phyloP scores from a whole-genome alignment of 1,140 invertebrate genomes.

The Samia ricini region DNA sequence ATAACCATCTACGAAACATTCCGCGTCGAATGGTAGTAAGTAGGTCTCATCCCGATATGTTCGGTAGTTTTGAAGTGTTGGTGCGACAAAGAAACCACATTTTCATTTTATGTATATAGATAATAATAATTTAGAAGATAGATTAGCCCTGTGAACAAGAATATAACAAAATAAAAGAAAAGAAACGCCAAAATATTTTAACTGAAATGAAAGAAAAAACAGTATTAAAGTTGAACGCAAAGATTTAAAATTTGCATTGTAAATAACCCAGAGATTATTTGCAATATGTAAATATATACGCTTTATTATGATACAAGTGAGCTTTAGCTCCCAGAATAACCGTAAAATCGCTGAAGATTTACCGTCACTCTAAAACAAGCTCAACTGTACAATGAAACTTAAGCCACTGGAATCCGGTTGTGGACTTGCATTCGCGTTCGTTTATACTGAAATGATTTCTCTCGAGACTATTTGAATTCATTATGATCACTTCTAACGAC shows the following conservation, averaged over 20 bases:
- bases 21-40: too few relatives aligned
- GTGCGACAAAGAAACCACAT: too few relatives aligned
- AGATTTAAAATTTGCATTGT: slow-evolving; percentile 22
- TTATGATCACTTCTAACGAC: too few relatives aligned
- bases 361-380: slow-evolving; percentile 34
- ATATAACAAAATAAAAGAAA: background rate
- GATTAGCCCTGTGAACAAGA: too few relatives aligned
- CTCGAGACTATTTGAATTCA: background rate
- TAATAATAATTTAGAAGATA: too few relatives aligned
- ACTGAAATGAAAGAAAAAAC: background rate
- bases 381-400: slow-evolving; percentile 36
- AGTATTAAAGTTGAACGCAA: background rate
- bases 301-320: slow-evolving; percentile 27
- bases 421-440: slow-evolving; percentile 24
- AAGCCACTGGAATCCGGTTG: slow-evolving; percentile 30
- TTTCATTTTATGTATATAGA: too few relatives aligned
- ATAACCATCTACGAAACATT: too few relatives aligned
- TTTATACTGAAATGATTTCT: slow-evolving; percentile 13
- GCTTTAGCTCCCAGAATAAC: slow-evolving; percentile 22
- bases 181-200: background rate
- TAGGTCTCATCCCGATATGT: too few relatives aligned
- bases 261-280: slow-evolving; percentile 10
- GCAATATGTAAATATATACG: slow-evolving; percentile 25
- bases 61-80: too few relatives aligned
- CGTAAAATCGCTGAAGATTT: slow-evolving; percentile 34